These are phyloP conservation scores for Ptilorrhoa leucosticta DNA, from an alignment of 2,113 vertebrate species.

Conservation along the genomic window DNA sequence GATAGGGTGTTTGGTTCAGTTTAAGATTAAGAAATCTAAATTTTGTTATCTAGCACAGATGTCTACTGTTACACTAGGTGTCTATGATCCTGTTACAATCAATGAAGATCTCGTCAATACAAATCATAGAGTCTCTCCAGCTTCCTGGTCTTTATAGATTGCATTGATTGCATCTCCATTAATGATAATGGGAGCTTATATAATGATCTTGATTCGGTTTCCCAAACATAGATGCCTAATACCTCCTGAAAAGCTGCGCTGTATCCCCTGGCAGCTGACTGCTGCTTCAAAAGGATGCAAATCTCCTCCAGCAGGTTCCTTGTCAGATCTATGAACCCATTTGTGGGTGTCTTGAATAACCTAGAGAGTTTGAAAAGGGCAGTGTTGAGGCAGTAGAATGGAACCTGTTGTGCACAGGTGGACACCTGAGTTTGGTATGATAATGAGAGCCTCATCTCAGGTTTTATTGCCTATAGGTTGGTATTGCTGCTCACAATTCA, in stretches of 20 bases:
- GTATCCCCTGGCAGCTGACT: neutral
- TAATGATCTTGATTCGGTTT: neutral
- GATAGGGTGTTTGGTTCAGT: neutral
- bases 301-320: neutral
- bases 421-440: neutral
- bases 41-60: neutral
- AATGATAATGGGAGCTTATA: neutral
- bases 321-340: neutral
- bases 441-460: neutral
- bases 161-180: constrained; percentile 14
- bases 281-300: neutral
- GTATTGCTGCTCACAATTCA: neutral
- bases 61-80: neutral
- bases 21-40: constrained; percentile 3
- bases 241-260: neutral
- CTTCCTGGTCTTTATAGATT: constrained; percentile 11
- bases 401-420: neutral
- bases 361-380: neutral
- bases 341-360: neutral
- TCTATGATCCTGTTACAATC: constrained; percentile 24
- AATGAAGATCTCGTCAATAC: constrained; percentile 1
- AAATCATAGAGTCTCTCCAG: neutral
- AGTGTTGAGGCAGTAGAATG: neutral
- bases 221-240: neutral
- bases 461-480: neutral